Evolutionary conservation across 2,113 vertebrate genomes (phyloP).

Genomic region (Halcyon senegalensis): DNA sequence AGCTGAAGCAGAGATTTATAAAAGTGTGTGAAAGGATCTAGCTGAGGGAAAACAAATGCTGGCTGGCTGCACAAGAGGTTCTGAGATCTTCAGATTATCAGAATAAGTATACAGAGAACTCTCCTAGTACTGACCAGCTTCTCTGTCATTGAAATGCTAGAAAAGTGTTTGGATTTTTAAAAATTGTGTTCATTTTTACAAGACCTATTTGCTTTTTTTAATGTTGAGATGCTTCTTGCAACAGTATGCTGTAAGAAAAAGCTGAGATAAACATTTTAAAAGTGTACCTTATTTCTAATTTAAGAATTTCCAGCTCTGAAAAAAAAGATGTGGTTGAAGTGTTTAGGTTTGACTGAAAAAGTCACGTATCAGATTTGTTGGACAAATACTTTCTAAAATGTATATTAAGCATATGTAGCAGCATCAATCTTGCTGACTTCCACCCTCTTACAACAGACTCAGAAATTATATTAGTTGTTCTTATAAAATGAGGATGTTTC

Average conservation of each 20-base stretch:
- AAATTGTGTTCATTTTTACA: not conserved
- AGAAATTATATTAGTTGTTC: not conserved
- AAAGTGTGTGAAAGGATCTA: not conserved
- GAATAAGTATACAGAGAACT: not conserved
- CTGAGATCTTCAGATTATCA: not conserved
- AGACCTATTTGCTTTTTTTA: not conserved
- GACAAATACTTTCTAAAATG: not conserved
- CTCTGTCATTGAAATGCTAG: not conserved
- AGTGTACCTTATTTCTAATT: not conserved
- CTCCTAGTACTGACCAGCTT: not conserved
- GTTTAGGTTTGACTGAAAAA: not conserved
- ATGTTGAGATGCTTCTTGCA: not conserved
- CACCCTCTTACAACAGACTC: not conserved
- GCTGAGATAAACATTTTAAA: not conserved
- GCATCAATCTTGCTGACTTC: not conserved
- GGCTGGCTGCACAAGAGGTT: not conserved
- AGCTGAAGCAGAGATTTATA: not conserved
- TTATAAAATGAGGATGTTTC: not conserved
- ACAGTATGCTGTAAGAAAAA: not conserved
- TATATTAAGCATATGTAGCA: rapidly evolving
- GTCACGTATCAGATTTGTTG: not conserved
- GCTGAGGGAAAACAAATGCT: not conserved
- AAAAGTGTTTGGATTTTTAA: not conserved
- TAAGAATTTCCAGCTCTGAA: not conserved
- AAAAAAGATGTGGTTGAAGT: not conserved